Evolutionary conservation across 2,888 invertebrate genomes (phyloP).

Genomic region (Brassicogethes aeneus): DNA sequence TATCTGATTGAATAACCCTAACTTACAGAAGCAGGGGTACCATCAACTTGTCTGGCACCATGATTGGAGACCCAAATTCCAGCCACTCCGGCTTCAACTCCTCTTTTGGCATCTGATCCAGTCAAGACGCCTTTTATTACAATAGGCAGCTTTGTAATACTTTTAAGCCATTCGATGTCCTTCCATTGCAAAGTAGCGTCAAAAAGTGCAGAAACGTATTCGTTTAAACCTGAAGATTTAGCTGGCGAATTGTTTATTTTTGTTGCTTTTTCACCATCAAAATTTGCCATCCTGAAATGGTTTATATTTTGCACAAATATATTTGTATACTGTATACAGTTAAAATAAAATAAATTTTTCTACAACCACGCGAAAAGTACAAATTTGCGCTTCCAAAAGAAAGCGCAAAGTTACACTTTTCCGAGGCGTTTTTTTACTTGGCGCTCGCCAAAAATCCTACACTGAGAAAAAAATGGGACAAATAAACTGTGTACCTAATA

Average conservation of each 20-base stretch:
- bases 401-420: background rate
- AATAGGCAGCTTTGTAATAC: conserved; percentile 68
- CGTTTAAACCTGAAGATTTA: conserved; percentile 64
- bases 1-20: too few relatives aligned
- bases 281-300: conserved; percentile 70
- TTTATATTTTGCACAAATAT: too few relatives aligned
- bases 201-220: conserved; percentile 68
- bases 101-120: conserved; percentile 74
- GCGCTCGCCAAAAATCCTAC: background rate
- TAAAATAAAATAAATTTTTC: too few relatives aligned
- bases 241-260: conserved; percentile 33
- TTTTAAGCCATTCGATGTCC: conserved; percentile 79
- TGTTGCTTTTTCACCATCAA: conserved; percentile 48
- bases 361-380: too few relatives aligned
- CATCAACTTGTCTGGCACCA: conserved; percentile 83
- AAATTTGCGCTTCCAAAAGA: too few relatives aligned
- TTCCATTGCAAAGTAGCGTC: conserved; percentile 67
- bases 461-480: too few relatives aligned
- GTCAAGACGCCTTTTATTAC: conserved; percentile 81
- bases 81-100: conserved; percentile 61
- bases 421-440: background rate
- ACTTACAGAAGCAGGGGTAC: conserved; percentile 70
- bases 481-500: too few relatives aligned
- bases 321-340: background rate
- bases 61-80: conserved; percentile 90